Conservation (phyloP, 2,113 vertebrate genomes). For the Telmatochromis brachygnathus region DNA sequence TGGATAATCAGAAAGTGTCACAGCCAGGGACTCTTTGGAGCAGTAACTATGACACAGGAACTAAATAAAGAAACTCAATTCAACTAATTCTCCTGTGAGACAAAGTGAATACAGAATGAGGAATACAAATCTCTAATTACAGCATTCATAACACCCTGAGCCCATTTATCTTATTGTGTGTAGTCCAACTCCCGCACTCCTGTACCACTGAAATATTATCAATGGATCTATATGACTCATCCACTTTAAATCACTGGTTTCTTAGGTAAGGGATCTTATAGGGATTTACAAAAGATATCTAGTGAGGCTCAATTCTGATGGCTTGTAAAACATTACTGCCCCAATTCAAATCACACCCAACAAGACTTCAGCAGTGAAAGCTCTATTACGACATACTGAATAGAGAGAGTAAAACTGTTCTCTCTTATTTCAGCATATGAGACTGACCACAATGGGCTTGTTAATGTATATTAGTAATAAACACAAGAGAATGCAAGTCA, state of each 20-base stretch:
- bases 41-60: not conserved
- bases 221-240: not conserved
- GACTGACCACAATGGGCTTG: not conserved
- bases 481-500: not conserved
- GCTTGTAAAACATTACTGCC: slow-evolving; percentile 15
- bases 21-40: not conserved
- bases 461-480: slow-evolving; percentile 12
- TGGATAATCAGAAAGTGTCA: not conserved
- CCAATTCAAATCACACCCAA: slow-evolving; percentile 2
- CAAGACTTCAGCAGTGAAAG: slow-evolving; percentile 5
- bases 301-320: not conserved
- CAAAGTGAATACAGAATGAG: not conserved
- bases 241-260: not conserved
- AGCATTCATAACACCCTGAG: not conserved
- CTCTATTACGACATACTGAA: slow-evolving; percentile 10
- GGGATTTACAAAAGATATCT: not conserved
- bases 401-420: not conserved
- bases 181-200: not conserved
- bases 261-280: not conserved
- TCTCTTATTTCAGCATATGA: not conserved
- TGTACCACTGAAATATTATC: not conserved
- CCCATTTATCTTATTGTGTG: not conserved
- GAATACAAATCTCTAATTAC: not conserved
- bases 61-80: not conserved
- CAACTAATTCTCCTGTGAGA: not conserved